Evolutionary conservation across 2,797 vertebrate species (phyloP), one percentile per base, ranked within the genome.

Genomic region (Cheirogaleus major): DNA sequence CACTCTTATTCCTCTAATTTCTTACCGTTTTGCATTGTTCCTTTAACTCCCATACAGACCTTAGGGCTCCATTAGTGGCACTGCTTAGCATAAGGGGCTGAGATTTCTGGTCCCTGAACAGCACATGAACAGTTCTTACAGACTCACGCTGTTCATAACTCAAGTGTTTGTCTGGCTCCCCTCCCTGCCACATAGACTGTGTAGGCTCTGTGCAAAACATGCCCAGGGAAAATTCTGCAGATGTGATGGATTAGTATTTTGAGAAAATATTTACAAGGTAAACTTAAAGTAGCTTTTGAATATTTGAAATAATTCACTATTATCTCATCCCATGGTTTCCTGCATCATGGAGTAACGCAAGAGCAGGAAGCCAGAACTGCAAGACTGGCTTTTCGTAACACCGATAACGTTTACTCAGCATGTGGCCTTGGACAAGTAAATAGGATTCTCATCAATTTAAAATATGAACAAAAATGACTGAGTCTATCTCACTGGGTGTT

Each of bases 201-300:
- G 22, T 2, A 90, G 73, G 15, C 55, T 78, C 76, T 14, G 5
- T 15, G 22, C 48, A 79, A 89, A 89, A 80, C 32, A 96, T 18
- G 17, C 48, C 57, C 32, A 84, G 32, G 50, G 35, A 57, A 91
- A 88, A 59, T 85, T 81, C 65, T 90, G 75, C 61, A 76, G 48
- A 82, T 80, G 30, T n/a, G 43, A 90, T 27, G 14, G 6, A 57
- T 3, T 76, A 52, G 57, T 61, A 82, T 63, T 87, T 82, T 63
- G 9, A 22, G 48, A 79, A 63, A 52, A 61, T 48, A 52, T 75
- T 92, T 90, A 48, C 55, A 88, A 61, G 81, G n/a, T n/a, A 82
- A 88, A 93, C 38, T 57, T 81, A 90, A 93, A 89, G 35, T 48
- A 79, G 75, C 7, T 87, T 92, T 87, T 48, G 45, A 63, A 27